Conservation (phyloP, 2,888 invertebrate species). For the Parochlus steinenii region DNA sequence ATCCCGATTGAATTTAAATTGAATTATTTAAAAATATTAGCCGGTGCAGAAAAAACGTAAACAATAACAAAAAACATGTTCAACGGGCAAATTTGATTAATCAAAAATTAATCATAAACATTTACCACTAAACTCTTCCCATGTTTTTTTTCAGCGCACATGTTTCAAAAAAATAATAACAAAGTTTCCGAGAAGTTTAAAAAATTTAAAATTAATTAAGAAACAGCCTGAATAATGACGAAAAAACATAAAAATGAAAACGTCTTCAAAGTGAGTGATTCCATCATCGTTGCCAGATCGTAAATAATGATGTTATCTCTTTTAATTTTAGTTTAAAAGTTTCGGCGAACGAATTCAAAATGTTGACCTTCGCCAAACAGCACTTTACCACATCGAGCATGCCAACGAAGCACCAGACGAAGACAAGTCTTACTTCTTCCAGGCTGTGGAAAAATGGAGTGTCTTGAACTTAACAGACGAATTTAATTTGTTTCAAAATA, state of each 20-base stretch:
- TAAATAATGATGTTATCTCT: not conserved
- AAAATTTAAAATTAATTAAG: too few species aligned
- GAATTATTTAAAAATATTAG: too few species aligned
- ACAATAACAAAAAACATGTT: too few species aligned
- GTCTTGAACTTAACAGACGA: slow-evolving; percentile 73
- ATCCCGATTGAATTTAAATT: too few species aligned
- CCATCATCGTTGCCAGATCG: too few species aligned
- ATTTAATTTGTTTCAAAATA: slow-evolving; percentile 58
- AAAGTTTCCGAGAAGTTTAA: too few species aligned
- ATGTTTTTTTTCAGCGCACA: too few species aligned
- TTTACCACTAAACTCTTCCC: too few species aligned
- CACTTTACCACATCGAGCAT: slow-evolving; percentile 70
- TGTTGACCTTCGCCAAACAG: slow-evolving; percentile 64
- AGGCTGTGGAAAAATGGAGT: slow-evolving; percentile 76
- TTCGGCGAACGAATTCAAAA: slow-evolving; percentile 75
- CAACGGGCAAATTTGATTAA: too few species aligned
- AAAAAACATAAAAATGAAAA: slow-evolving; percentile 11
- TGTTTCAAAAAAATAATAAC: too few species aligned
- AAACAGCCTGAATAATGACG: slow-evolving; percentile 4
- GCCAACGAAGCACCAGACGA: slow-evolving; percentile 48
- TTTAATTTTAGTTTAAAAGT: slow-evolving; percentile 53
- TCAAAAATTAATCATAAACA: too few species aligned
- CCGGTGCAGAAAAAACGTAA: too few species aligned
- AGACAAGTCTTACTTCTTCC: slow-evolving; percentile 62
- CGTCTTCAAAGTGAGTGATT: slow-evolving; percentile 7